A percentile compares a stretch with the other conserved stretches of the same genome.
Conservation (phyloP, 2,888 invertebrate genomes). For the Drosophila vallismaia region DNA sequence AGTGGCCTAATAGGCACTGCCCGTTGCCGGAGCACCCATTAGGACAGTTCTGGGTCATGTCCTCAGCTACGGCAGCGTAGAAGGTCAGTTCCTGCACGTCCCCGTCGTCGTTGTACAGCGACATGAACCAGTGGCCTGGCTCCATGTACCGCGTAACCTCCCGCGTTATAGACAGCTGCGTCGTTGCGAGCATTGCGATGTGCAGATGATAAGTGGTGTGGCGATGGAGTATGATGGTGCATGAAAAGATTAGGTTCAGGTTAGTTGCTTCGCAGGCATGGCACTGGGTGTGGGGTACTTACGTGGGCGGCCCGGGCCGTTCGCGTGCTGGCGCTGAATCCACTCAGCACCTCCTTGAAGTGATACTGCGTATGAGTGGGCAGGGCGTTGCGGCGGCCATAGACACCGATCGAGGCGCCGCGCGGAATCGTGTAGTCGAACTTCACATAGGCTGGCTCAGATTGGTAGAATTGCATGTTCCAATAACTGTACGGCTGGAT, state of each 20-base stretch:
- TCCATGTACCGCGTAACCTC: constrained; percentile 98
- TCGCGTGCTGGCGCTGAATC: constrained; percentile 94
- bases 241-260: constrained; percentile 54
- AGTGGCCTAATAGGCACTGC: constrained; percentile 96
- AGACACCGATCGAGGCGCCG: constrained; percentile 96
- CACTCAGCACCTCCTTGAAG: constrained; percentile 95
- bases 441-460: constrained; percentile 95
- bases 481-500: constrained; percentile 97
- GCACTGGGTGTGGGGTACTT: constrained; percentile 85
- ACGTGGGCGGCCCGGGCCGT: constrained; percentile 94
- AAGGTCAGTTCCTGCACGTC: constrained; percentile 94
- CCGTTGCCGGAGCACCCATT: constrained; percentile 98
- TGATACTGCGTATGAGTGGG: constrained; percentile 99
- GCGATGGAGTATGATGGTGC: constrained; percentile 27
- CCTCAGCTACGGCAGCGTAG: constrained; percentile 92
- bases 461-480: constrained; percentile 98
- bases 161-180: constrained; percentile 91
- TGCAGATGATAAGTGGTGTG: constrained; percentile 4
- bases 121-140: constrained; percentile 98
- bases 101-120: constrained; percentile 97
- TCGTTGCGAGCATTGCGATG: constrained; percentile 8
- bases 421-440: constrained; percentile 97
- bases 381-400: constrained; percentile 95
- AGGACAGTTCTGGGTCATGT: constrained; percentile 97
- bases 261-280: constrained; percentile 47